Conservation (phyloP, 2,113 vertebrate genomes). For the Aplodontia rufa region DNA sequence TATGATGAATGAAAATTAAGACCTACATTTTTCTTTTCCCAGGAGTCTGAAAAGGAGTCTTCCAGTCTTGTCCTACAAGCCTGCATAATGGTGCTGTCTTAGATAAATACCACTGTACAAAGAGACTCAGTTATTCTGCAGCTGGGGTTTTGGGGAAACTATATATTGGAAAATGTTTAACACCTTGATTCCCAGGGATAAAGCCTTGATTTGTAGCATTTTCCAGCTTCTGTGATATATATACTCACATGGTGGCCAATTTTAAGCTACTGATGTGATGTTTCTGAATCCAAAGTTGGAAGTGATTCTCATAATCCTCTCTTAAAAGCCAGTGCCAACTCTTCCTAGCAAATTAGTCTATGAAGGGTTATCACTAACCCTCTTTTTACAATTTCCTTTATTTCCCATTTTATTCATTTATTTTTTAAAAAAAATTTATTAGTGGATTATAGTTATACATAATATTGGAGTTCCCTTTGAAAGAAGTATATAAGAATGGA, state of each 20-base stretch:
- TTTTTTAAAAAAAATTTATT: too few species aligned
- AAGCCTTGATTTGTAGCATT: background rate
- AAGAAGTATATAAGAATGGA: too few species aligned
- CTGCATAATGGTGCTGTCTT: background rate
- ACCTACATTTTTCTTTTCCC: background rate
- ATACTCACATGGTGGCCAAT: background rate
- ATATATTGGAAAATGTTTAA: background rate
- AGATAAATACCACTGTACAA: background rate
- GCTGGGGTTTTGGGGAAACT: background rate
- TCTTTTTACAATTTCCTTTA: background rate
- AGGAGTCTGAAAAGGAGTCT: background rate
- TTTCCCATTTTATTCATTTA: too few species aligned
- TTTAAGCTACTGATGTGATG: background rate
- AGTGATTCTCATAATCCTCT: background rate
- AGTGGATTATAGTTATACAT: too few species aligned
- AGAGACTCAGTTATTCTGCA: background rate
- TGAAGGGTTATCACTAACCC: background rate
- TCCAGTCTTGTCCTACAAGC: background rate
- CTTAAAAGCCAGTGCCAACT: background rate
- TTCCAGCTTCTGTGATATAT: background rate
- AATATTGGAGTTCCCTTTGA: too few species aligned
- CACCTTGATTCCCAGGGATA: background rate
- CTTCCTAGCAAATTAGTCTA: background rate
- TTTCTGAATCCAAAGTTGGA: background rate
- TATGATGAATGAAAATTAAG: background rate